These are phyloP conservation scores for Bradypodion ventrale DNA, from an alignment of 2,797 vertebrate genomes.

Conservation along the genomic window DNA sequence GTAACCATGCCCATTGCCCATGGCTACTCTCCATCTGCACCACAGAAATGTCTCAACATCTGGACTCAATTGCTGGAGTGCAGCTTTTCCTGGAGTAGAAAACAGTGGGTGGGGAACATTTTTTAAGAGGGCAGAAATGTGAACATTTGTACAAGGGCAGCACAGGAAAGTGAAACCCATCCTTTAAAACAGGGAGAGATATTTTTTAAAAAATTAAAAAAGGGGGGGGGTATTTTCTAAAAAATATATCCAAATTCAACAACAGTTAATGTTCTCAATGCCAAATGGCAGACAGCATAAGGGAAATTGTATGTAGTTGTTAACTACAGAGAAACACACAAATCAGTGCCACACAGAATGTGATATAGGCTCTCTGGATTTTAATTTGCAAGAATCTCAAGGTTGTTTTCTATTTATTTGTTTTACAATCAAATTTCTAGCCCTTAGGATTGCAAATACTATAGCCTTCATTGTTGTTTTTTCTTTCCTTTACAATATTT, in stretches of 20 bases:
- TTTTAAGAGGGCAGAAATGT: background rate
- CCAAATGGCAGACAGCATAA: background rate
- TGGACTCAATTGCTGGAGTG: background rate
- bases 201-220: background rate
- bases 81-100: background rate
- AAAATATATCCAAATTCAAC: background rate
- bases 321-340: background rate
- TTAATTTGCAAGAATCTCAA: background rate
- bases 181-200: background rate
- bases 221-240: background rate
- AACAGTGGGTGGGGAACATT: background rate
- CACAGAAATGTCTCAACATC: background rate
- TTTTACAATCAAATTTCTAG: background rate
- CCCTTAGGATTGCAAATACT: background rate
- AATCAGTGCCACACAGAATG: background rate
- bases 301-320: background rate
- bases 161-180: background rate
- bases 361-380: background rate
- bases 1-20: background rate
- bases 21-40: background rate
- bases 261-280: background rate
- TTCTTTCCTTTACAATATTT: background rate
- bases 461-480: background rate
- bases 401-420: background rate
- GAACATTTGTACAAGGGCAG: background rate